Percentiles rank a stretch among this genome's conserved stretches.
These are phyloP conservation scores for Endotricha flammealis DNA, from an alignment of 2,888 invertebrate species.

Conservation along the genomic window DNA sequence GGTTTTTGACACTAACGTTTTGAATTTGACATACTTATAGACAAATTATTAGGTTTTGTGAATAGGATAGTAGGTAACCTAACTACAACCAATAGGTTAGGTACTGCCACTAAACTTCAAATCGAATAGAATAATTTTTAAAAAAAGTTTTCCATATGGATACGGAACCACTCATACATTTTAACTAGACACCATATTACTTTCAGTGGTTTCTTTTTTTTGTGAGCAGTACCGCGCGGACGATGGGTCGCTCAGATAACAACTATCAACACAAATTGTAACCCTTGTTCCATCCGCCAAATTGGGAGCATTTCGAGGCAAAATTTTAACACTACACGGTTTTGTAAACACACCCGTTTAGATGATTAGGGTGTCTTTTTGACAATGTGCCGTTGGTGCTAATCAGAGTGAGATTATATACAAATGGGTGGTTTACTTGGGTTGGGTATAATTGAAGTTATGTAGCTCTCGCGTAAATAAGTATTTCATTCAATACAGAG, in stretches of 20 bases:
- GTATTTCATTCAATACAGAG: too few relatives aligned
- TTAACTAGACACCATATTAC: too few relatives aligned
- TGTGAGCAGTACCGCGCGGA: conserved; percentile 46
- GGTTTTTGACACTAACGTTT: too few relatives aligned
- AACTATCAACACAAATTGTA: conserved; percentile 70
- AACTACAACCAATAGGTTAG: too few relatives aligned
- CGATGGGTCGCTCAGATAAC: conserved; percentile 65
- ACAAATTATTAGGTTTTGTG: too few relatives aligned
- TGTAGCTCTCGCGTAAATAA: too few relatives aligned
- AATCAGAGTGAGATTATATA: conserved; percentile 4
- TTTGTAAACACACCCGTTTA: conserved; percentile 45
- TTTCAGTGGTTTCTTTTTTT: conserved; percentile 28
- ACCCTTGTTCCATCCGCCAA: conserved; percentile 65
- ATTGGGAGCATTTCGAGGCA: conserved; percentile 69
- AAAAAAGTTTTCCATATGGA: too few relatives aligned
- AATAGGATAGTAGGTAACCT: too few relatives aligned
- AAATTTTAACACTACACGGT: conserved; percentile 57
- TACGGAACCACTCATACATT: too few relatives aligned
- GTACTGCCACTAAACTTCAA: too few relatives aligned
- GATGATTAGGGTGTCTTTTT: conserved; percentile 12
- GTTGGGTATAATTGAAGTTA: not conserved
- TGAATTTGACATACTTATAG: too few relatives aligned
- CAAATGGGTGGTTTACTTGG: not conserved
- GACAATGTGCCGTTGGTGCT: conserved; percentile 10
- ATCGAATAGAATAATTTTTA: too few relatives aligned